Evolutionary conservation across 2,113 vertebrate species (phyloP).

Genomic region (Scophthalmus maximus): DNA sequence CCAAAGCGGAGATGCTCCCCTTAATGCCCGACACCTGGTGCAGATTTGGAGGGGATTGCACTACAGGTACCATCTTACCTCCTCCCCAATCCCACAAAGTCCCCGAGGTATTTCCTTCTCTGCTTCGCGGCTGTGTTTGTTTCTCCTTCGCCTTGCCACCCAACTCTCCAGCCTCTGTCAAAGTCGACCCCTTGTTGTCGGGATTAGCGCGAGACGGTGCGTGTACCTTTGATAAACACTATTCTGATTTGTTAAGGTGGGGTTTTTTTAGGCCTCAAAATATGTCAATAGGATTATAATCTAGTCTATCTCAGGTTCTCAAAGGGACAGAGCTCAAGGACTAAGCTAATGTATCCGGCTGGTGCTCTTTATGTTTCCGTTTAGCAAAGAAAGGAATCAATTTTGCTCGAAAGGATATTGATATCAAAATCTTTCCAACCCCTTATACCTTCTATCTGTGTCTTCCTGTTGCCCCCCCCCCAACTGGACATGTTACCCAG

Average conservation of each 20-base stretch:
- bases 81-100: conserved; percentile 72
- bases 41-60: conserved; percentile 77
- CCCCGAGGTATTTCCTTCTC: conserved; percentile 78
- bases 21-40: conserved; percentile 81
- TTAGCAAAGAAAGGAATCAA: conserved; percentile 3
- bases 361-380: not conserved
- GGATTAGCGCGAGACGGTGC: conserved; percentile 51
- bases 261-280: conserved; percentile 23
- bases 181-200: conserved; percentile 44
- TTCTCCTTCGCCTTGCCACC: conserved; percentile 71
- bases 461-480: conserved; percentile 44
- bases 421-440: conserved; percentile 17
- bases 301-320: conserved; percentile 15
- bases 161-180: conserved; percentile 47
- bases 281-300: conserved; percentile 40
- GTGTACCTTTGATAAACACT: conserved; percentile 42
- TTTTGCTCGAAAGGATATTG: conserved; percentile 3
- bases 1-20: conserved; percentile 76
- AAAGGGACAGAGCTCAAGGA: not conserved
- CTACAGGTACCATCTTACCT: conserved; percentile 78
- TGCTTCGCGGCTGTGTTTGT: conserved; percentile 68
- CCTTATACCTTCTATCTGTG: conserved; percentile 27
- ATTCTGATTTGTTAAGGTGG: conserved; percentile 35
- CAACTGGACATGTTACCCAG: conserved; percentile 63
- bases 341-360: too few relatives aligned